Evolutionary conservation across 2,113 vertebrate genomes (phyloP).

Genomic region (Halichoerus grypus): DNA sequence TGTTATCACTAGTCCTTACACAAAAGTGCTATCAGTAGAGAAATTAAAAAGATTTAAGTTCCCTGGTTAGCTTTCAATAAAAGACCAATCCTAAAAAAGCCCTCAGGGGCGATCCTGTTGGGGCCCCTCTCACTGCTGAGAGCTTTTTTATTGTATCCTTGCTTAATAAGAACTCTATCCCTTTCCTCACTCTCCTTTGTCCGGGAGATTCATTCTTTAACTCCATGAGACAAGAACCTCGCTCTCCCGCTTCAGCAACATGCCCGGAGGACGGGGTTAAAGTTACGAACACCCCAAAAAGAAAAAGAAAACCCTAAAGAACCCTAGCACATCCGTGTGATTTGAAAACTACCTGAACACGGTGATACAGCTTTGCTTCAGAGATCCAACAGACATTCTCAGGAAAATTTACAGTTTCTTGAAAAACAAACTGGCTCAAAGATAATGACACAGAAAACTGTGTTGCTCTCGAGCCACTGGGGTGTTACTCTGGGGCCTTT

Average conservation of each 20-base stretch:
- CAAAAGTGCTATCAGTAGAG: neutral
- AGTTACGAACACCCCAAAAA: neutral
- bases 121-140: neutral
- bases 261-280: neutral
- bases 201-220: neutral
- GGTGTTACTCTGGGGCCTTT: neutral
- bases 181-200: neutral
- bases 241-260: neutral
- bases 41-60: neutral
- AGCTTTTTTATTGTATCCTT: neutral
- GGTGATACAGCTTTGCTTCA: neutral
- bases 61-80: neutral
- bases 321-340: fast-evolving
- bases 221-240: neutral
- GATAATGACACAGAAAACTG: neutral
- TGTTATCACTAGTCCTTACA: neutral
- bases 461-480: neutral
- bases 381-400: neutral
- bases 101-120: neutral
- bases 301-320: neutral
- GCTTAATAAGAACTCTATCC: neutral
- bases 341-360: neutral
- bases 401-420: neutral
- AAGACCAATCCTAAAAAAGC: neutral
- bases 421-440: neutral